Base-by-base conservation (phyloP, 37 sponge, comb jelly and placozoan species). In the Halisarca cf. caerulea region DNA sequence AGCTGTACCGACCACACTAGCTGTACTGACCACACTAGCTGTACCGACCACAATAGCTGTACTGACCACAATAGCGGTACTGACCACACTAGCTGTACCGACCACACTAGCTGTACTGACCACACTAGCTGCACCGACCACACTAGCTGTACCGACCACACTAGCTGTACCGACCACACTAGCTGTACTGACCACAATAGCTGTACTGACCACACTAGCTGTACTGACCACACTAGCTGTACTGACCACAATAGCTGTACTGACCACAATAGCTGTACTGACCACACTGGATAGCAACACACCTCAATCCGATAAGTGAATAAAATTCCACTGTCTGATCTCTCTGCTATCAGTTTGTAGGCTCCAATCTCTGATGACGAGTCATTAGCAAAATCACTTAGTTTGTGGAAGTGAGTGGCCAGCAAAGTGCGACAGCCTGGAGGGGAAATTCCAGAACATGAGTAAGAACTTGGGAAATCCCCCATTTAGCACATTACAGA, bases 351-450 rank as follows among this genome's bases (percentile, higher is more conserved):
- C 57, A 87, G 82, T 37, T 84, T 75, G 58, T 87, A 87, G 28
- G 83, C 80, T 21, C 85, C 91, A 66, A 58, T 58, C n/a, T n/a
- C n/a, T 15, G 21, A 59, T 25, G 78, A 15, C 30, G 78, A 47
- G n/a, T 18, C 25, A 11, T 66, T 9, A 25, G 45, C 54, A 41
- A 82, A 27, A 21, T 45, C 37, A 14, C 53, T 77, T 44, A 93
- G 77, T 57, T 72, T 58, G 44, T 93, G 94, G 70, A 77, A 93
- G 83, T 93, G 94, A 38, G 94, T 90, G 43, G 94, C 91, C n/a
- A 90, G 28, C 17, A 93, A 83, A 0, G 91, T 35, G 2, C 94
- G 73, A 81, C 94, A 93, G 2, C 94, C 91, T 93, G 42, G 27
- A 78, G 39, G 21, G 51, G 51, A 47, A 47, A 11, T 47, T 11